phyloP scores from a whole-genome alignment of 2,888 invertebrate genomes.

The Xiphydria camelus region DNA sequence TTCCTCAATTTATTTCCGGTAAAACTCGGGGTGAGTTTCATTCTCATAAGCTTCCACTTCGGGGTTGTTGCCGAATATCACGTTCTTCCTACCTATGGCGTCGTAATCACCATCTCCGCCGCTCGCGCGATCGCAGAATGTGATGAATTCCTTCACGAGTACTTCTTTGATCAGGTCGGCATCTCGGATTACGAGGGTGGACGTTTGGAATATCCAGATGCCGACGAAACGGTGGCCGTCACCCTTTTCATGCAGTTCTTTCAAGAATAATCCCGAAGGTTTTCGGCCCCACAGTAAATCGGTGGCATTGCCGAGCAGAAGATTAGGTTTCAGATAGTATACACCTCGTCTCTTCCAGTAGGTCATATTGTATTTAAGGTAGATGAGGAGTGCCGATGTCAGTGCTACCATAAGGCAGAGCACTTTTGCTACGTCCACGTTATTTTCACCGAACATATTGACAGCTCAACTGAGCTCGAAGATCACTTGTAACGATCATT shows the following conservation, averaged over 20 bases:
- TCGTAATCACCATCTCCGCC: constrained; percentile 20
- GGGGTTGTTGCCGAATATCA: constrained; percentile 24
- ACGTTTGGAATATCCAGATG: constrained; percentile 18
- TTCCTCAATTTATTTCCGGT: constrained; percentile 20
- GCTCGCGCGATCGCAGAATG: constrained; percentile 20
- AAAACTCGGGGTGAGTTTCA: constrained; percentile 20
- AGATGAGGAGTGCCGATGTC: no score
- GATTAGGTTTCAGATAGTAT: background rate
- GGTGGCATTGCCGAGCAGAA: background rate
- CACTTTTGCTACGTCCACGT: no score
- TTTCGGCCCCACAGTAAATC: background rate
- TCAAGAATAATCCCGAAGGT: background rate
- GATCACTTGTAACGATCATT: no score
- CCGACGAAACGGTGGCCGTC: constrained; percentile 9
- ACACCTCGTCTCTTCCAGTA: background rate
- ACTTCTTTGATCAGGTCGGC: constrained; percentile 19
- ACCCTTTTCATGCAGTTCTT: background rate
- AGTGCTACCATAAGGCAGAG: no score
- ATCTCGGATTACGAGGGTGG: constrained; percentile 19
- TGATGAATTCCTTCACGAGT: constrained; percentile 22
- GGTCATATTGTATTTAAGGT: background rate
- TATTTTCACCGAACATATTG: no score
- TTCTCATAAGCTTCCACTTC: constrained; percentile 20
- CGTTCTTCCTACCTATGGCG: constrained; percentile 19
- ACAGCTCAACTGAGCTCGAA: no score